Evolutionary conservation across 2,888 invertebrate species (phyloP).

Genomic region (Ophion costatus): DNA sequence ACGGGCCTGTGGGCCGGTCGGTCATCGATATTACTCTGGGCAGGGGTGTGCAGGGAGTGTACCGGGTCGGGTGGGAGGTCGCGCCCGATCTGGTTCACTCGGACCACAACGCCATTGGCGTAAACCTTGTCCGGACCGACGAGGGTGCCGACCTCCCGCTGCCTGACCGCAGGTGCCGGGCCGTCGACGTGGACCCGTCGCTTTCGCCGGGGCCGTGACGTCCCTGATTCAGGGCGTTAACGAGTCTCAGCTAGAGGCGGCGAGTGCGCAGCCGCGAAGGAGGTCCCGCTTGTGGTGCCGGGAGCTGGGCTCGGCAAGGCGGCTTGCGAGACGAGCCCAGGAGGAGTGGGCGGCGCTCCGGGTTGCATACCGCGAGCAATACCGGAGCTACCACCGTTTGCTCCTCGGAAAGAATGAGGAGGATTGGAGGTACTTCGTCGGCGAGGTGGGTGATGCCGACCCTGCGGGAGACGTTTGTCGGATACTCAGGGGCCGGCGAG

Average conservation of each 20-base stretch:
- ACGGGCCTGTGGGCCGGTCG: no score
- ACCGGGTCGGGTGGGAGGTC: no score
- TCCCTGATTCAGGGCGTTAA: no score
- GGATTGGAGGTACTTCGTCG: not conserved
- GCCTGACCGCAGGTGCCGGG: not conserved
- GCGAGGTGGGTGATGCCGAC: slow-evolving; percentile 2
- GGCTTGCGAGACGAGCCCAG: not conserved
- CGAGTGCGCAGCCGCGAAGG: slow-evolving; percentile 4
- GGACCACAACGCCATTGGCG: no score
- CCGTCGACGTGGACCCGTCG: slow-evolving; percentile 3
- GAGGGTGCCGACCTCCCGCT: no score
- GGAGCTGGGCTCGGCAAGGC: not conserved
- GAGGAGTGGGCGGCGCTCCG: slow-evolving; percentile 3
- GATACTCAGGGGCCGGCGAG: slow-evolving; percentile 2
- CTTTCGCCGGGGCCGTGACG: no score
- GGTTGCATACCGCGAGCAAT: not conserved
- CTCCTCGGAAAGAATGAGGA: slow-evolving; percentile 13
- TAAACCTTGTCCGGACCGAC: no score
- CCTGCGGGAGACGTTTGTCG: slow-evolving; percentile 1
- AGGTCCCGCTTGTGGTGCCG: no score
- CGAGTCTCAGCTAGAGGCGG: no score
- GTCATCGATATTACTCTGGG: no score
- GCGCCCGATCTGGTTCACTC: no score
- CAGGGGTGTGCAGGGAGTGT: no score
- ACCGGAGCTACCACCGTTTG: not conserved